Evolutionary conservation across 2,113 vertebrate genomes (phyloP).

Genomic region (Cichladusa arquata): DNA sequence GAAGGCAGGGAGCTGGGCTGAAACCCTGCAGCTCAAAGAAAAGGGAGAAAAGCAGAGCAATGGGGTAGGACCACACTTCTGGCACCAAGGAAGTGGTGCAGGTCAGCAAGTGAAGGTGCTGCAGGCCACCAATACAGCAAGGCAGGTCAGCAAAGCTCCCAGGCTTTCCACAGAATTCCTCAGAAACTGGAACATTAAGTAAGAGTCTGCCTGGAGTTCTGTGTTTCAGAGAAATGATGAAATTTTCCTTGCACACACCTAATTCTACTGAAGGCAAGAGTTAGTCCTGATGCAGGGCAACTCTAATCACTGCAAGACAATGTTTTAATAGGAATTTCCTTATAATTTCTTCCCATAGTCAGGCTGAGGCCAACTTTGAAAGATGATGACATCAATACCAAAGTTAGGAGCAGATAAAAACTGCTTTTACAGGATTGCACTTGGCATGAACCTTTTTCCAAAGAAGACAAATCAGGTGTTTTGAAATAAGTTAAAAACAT

Average conservation of each 20-base stretch:
- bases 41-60: neutral
- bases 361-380: neutral
- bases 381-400: neutral
- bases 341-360: neutral
- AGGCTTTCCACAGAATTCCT: neutral
- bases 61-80: neutral
- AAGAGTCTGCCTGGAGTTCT: neutral
- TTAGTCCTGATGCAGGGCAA: neutral
- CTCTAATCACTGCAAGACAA: neutral
- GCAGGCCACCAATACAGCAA: too few species aligned
- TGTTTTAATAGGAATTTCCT: constrained; percentile 34
- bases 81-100: neutral
- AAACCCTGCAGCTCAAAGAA: neutral
- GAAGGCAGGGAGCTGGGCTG: neutral
- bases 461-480: neutral
- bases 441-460: neutral
- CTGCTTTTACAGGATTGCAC: neutral
- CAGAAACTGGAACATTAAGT: neutral
- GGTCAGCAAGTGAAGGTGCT: neutral
- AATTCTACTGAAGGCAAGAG: neutral
- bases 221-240: neutral
- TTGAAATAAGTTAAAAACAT: neutral
- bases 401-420: neutral
- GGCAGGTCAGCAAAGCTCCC: neutral
- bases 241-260: neutral